Evolutionary conservation across 2,888 invertebrate species (phyloP), one percentile per base, ranked within the genome.

Genomic region (Hanleya hanleyi): DNA sequence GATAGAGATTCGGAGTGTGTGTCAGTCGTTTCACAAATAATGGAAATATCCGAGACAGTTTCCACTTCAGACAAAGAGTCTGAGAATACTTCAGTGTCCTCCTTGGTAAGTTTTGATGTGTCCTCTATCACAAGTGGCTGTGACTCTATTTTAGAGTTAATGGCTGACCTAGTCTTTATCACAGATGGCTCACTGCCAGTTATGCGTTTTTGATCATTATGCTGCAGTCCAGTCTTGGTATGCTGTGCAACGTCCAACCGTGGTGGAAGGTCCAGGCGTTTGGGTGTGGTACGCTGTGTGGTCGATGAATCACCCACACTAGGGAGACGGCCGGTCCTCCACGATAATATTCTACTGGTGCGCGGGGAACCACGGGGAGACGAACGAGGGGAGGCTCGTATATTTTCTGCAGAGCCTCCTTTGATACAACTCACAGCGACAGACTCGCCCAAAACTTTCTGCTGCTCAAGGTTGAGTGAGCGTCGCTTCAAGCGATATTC

Each of bases 401-500:
- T 26, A 26, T 57, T 57, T 57, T 57, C 57, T 26, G 57, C 57
- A 2, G 57, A 57, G 22, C 57, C 57, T 22, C 57, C 57, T 57
- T 26, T 57, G 2, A 29, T 26, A 22, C 3, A 22, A 26, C 57
- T 57, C 15, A 22, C 32, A 22, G 57, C 57, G 1, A 57, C 57
- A 2, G 57, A 57, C 9, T 57, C 57, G 12, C 57, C 57, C 9
- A 57, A 26, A 29, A 57, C 57, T 26, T 57, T 57, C 26, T 57
- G 57, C 57, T 77, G 77, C 51, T 83, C 81, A 41, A 81, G 66
- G 70, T 85, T 84, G 33, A 82, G 71, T 7, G 84, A 86, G 22
- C 83, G 73, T 37, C 84, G 74, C 67, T 84, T 84, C 36, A 81
- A 74, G 71, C 83, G 77, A 71, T 80, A 82, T 64, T 86, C 86